A percentile compares a stretch with the other conserved stretches of the same genome.
Evolutionary conservation across 2,113 vertebrate species (phyloP).

Genomic region (Gadus chalcogrammus): DNA sequence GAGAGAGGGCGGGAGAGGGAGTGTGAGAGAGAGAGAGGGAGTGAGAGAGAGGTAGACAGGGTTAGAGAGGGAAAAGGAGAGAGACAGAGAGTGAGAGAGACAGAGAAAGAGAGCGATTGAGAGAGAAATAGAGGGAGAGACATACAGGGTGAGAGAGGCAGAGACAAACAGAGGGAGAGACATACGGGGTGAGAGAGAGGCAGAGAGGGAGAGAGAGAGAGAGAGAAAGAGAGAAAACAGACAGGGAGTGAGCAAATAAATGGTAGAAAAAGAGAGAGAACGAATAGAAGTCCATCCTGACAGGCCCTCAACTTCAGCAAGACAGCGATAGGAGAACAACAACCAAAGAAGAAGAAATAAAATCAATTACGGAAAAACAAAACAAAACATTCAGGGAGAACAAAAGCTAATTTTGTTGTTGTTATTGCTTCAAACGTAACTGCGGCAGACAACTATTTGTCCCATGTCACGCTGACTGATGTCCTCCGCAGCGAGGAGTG

Average conservation of each 20-base stretch:
- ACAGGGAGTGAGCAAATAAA: too few species aligned
- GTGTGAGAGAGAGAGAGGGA: not conserved
- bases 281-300: constrained; percentile 7
- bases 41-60: not conserved
- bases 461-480: constrained; percentile 39
- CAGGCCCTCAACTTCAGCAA: constrained; percentile 19
- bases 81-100: not conserved
- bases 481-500: constrained; percentile 29
- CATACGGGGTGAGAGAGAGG: not conserved
- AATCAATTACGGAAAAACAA: constrained; percentile 24
- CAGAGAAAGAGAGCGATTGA: not conserved
- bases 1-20: not conserved
- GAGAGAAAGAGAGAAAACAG: not conserved
- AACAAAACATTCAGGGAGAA: constrained; percentile 30
- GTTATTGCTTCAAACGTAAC: too few species aligned
- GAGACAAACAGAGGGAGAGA: not conserved
- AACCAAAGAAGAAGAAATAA: constrained; percentile 38
- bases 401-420: too few species aligned
- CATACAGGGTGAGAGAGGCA: not conserved
- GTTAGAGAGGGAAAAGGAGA: not conserved
- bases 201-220: not conserved
- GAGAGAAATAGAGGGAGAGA: not conserved
- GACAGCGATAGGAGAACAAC: constrained; percentile 28
- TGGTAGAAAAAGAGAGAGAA: too few species aligned
- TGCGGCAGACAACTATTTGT: constrained; percentile 29